Evolutionary conservation across 2,113 vertebrate genomes (phyloP).

Genomic region (Actenoides lindsayi): DNA sequence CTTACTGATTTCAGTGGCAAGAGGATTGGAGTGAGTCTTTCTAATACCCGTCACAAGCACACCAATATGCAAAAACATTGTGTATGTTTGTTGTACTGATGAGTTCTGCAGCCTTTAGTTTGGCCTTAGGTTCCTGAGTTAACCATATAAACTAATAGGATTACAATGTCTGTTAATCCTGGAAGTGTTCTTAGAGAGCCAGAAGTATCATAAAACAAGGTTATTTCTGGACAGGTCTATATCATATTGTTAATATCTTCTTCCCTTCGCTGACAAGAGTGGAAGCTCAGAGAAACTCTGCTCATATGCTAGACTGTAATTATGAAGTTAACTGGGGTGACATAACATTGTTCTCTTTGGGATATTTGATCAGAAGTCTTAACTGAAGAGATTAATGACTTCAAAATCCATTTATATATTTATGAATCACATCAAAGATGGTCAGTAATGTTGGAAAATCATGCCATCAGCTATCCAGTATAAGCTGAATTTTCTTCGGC

Average conservation of each 20-base stretch:
- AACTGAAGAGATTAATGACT: not conserved
- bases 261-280: not conserved
- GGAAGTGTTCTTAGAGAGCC: not conserved
- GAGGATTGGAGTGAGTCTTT: not conserved
- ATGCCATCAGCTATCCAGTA: not conserved
- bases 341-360: not conserved
- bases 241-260: not conserved
- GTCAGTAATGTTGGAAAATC: not conserved
- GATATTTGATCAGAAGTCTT: not conserved
- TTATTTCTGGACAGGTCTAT: not conserved
- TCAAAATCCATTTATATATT: not conserved
- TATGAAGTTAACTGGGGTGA: not conserved
- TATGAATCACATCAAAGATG: not conserved
- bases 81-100: not conserved
- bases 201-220: not conserved
- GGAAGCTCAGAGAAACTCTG: not conserved
- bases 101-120: not conserved
- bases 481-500: not conserved
- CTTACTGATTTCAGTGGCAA: not conserved
- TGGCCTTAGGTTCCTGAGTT: not conserved
- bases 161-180: not conserved
- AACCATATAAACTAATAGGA: fast-evolving
- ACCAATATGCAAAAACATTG: not conserved
- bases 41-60: not conserved
- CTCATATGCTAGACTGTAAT: not conserved